Evolutionary conservation across 2,888 invertebrate genomes (phyloP), one percentile per base, ranked within the genome.

Genomic region (Adelphocoris suturalis): DNA sequence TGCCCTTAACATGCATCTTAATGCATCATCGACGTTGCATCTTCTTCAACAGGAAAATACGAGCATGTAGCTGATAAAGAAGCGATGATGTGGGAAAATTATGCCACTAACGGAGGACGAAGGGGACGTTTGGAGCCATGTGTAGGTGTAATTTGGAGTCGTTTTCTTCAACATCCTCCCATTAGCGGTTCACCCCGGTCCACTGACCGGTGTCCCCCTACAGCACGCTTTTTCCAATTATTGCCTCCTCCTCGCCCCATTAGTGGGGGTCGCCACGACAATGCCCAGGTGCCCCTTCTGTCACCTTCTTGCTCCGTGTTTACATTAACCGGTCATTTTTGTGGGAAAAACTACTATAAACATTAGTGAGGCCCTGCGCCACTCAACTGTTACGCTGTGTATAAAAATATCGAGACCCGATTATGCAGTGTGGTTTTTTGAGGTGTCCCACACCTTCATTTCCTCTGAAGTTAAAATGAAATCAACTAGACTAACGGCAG

Each of bases 101-200:
- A 52, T 52, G 57, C n/a, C n/a, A 57, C 57, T n/a, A n/a, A 5
- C 57, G 7, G 19, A 57, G 19, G n/a, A 57, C 37, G 7, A 37
- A 4, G 57, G 57, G 23, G 7, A 27, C 68, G 68, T 68, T 68
- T 68, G 23, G 13, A n/a, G 19, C 23, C 19, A 19, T 61, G 61
- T 23, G 68, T 23, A 19, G 68, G 68, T 23, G 68, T 68, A 68
- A 68, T 68, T 68, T 68, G 23, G 68, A 68, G 68, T 68, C n/a
- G n/a, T 68, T 68, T 68, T 68, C 68, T 68, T 68, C 23, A 68
- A 68, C 68, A 68, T 68, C 68, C 68, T 68, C 68, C 23, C 68
- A 68, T 68, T 68, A 68, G 68, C 68, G 68, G 68, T 19, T 27
- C 27, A 68, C 68, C n/a, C 68, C 68, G 23, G 68, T 68, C 68